A percentile compares a stretch with the other conserved stretches of the same genome.
Evolutionary conservation across 2,113 vertebrate species (phyloP).

Genomic region (Otis tarda): DNA sequence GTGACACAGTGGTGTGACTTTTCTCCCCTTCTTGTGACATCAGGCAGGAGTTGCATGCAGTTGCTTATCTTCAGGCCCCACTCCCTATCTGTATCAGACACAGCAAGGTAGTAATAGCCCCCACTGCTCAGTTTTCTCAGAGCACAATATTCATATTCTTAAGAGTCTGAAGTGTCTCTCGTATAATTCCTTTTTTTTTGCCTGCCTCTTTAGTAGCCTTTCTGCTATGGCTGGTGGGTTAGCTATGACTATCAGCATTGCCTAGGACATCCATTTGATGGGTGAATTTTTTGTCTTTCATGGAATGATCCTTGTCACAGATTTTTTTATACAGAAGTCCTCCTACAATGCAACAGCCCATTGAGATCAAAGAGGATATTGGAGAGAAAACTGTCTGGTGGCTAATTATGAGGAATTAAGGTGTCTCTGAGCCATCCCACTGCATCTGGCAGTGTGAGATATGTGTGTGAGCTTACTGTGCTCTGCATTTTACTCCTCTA

Average conservation of each 20-base stretch:
- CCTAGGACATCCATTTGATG: background rate
- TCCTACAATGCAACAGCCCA: fast-evolving
- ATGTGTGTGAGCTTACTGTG: background rate
- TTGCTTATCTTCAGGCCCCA: background rate
- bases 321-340: background rate
- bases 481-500: background rate
- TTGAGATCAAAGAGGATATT: background rate
- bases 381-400: background rate
- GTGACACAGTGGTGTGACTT: background rate
- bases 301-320: background rate
- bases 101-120: background rate
- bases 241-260: background rate
- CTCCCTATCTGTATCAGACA: background rate
- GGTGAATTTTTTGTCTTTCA: background rate
- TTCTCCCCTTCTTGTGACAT: background rate
- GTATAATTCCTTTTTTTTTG: background rate
- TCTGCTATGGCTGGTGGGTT: background rate
- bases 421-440: background rate
- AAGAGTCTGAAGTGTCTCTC: background rate
- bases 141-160: background rate
- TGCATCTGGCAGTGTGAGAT: background rate
- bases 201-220: background rate
- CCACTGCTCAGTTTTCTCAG: background rate
- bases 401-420: background rate
- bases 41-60: background rate